Percentiles rank a stretch among this genome's conserved stretches.
These are phyloP conservation scores for Kudoa iwatai DNA, from an alignment of 30 jellyfish, hydroid and myxozoan species.

Conservation along the genomic window DNA sequence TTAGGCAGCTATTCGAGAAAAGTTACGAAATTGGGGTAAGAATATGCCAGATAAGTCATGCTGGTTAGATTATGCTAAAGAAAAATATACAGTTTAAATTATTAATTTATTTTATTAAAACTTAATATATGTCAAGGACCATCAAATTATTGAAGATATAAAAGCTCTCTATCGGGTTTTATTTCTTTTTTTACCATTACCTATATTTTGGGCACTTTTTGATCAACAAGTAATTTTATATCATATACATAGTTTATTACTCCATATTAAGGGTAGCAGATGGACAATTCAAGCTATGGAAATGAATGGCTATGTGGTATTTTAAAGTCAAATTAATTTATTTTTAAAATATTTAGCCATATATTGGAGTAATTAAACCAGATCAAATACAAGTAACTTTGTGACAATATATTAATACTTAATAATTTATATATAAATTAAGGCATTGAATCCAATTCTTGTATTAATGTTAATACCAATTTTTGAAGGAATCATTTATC, in stretches of 20 bases:
- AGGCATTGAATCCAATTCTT: constrained; percentile 91
- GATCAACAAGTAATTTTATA: constrained; percentile 45
- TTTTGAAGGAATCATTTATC: constrained; percentile 45
- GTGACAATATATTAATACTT: too few relatives aligned
- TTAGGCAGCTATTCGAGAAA: too few relatives aligned
- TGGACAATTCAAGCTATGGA: constrained; percentile 98
- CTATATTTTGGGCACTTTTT: constrained; percentile 71
- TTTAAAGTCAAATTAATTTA: background rate
- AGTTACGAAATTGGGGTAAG: too few relatives aligned
- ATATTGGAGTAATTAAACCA: background rate
- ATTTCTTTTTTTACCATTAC: constrained; percentile 83
- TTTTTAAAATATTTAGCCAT: background rate
- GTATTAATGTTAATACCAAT: constrained; percentile 80
- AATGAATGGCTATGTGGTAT: constrained; percentile 86
- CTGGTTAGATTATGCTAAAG: too few relatives aligned
- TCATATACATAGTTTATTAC: constrained; percentile 1
- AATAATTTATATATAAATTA: constrained; percentile 2
- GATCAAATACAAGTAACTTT: background rate
- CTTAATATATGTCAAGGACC: too few relatives aligned
- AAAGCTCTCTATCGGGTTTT: constrained; percentile 67
- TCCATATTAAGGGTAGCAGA: constrained; percentile 21
- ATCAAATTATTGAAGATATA: constrained; percentile 10
- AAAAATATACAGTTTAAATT: too few relatives aligned
- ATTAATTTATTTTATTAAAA: too few relatives aligned
- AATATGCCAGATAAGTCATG: too few relatives aligned